Evolutionary conservation across 2,888 invertebrate genomes (phyloP).

Genomic region (Entomobrya multifasciata): DNA sequence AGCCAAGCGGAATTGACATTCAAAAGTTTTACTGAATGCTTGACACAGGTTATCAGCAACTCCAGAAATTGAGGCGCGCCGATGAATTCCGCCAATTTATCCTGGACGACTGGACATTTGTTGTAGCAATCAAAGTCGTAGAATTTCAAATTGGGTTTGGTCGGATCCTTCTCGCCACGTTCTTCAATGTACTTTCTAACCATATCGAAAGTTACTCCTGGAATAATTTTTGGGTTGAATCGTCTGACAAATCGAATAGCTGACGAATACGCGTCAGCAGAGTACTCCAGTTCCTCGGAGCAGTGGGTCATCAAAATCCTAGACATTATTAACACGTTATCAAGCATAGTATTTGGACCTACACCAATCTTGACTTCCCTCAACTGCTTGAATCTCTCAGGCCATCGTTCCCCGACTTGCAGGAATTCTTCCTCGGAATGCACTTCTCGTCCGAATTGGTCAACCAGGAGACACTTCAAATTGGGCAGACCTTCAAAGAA

Average conservation of each 20-base stretch:
- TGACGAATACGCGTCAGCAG: background rate
- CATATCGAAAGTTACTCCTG: background rate
- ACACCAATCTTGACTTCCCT: background rate
- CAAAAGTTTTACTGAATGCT: background rate
- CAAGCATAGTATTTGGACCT: background rate
- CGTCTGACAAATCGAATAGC: background rate
- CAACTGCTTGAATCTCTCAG: background rate
- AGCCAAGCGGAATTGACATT: background rate
- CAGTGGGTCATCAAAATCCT: background rate
- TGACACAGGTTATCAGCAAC: background rate
- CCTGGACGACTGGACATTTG: background rate
- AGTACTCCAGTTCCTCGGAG: conserved; percentile 14
- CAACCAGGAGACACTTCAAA: background rate
- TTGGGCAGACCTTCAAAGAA: conserved; percentile 27
- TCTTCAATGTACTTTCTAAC: background rate
- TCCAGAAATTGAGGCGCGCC: background rate
- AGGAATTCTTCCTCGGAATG: background rate
- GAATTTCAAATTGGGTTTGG: background rate
- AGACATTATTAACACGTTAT: background rate
- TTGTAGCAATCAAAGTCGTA: conserved; percentile 3
- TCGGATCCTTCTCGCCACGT: background rate
- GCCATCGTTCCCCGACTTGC: background rate
- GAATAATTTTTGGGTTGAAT: background rate
- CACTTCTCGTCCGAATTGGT: background rate
- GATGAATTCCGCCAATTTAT: background rate